Evolutionary conservation across 2,113 vertebrate species (phyloP).

Genomic region (Thinocorus orbignyianus): DNA sequence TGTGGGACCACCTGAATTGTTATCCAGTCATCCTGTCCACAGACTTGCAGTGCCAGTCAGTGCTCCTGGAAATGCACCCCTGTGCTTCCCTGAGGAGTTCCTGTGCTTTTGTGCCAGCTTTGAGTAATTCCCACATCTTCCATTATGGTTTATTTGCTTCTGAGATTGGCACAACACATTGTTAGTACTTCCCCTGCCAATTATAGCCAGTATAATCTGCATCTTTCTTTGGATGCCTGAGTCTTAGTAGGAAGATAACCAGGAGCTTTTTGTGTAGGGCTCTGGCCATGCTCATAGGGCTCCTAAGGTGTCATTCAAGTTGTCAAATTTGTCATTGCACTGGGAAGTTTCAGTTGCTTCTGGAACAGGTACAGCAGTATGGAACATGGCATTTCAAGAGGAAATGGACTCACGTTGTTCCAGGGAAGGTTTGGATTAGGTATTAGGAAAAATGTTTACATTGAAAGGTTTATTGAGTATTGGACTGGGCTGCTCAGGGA

Average conservation of each 20-base stretch:
- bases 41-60: not conserved
- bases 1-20: not conserved
- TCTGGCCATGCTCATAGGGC: rapidly evolving
- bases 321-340: not conserved
- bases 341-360: not conserved
- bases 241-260: not conserved
- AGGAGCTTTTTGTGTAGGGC: not conserved
- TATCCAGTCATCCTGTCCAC: not conserved
- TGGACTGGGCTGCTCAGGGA: too few relatives aligned
- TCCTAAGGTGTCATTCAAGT: not conserved
- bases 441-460: too few relatives aligned
- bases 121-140: not conserved
- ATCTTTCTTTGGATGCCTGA: not conserved
- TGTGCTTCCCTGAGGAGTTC: not conserved
- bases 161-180: not conserved
- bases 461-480: too few relatives aligned
- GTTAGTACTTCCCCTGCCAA: not conserved
- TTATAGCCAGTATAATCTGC: not conserved
- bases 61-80: not conserved
- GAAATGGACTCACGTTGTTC: too few relatives aligned
- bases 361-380: not conserved
- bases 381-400: too few relatives aligned
- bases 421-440: too few relatives aligned
- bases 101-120: not conserved
- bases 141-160: not conserved